These are phyloP conservation scores for Drosophila nebulosa DNA, from an alignment of 1,140 invertebrate genomes.

Conservation along the genomic window DNA sequence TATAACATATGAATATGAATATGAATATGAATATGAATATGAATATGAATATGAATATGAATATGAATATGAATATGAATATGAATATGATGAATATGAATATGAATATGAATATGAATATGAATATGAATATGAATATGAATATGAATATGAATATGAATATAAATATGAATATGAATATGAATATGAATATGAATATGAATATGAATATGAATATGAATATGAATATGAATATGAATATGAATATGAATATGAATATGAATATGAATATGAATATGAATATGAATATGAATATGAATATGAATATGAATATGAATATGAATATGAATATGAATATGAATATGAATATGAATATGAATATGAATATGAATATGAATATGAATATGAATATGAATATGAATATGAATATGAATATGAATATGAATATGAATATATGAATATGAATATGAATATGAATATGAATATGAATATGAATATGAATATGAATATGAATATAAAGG, in stretches of 20 bases:
- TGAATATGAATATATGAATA: conserved; percentile 13
- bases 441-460: not conserved
- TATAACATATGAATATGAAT: conserved; percentile 3
- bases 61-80: not conserved
- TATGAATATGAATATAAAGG: conserved; percentile 18
- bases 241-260: not conserved
- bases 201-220: conserved; percentile 2
- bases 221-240: conserved; percentile 11
- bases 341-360: conserved; percentile 20
- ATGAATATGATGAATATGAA: conserved; percentile 16
- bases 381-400: conserved; percentile 24
- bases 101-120: not conserved
- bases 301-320: conserved; percentile 17
- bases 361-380: not conserved
- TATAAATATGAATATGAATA: conserved; percentile 6
- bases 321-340: not conserved
- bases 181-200: conserved; percentile 8
- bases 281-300: not conserved
- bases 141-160: conserved; percentile 1
- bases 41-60: conserved; percentile 19
- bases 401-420: not conserved
- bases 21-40: not conserved
- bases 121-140: conserved; percentile 13
- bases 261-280: conserved; percentile 16
- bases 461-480: not conserved